Evolutionary conservation across 2,797 vertebrate species (phyloP).

Genomic region (Ctenochaetus hawaiiensis): DNA sequence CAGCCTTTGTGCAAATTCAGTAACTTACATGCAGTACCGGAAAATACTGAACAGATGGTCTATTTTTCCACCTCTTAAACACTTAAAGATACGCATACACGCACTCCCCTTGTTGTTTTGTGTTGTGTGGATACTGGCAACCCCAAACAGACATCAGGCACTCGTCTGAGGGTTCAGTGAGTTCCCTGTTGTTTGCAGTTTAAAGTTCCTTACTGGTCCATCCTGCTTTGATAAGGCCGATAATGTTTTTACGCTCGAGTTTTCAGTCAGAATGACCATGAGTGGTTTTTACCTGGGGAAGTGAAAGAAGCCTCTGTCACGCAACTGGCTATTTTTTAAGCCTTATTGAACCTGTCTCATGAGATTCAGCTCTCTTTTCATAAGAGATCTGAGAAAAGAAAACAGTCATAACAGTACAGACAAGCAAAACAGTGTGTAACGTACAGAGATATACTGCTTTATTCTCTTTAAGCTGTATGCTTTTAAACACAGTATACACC

Average conservation of each 20-base stretch:
- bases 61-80: background rate
- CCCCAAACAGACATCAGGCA: constrained; percentile 2
- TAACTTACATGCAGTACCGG: too few species aligned
- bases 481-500: too few species aligned
- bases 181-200: constrained; percentile 21
- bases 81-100: background rate
- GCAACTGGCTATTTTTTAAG: too few species aligned
- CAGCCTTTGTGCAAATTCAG: too few species aligned
- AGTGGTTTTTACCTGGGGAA: background rate
- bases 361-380: background rate
- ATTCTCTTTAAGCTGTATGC: too few species aligned
- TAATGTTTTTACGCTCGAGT: background rate
- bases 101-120: constrained; percentile 3
- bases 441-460: too few species aligned
- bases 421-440: too few species aligned
- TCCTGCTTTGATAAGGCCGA: background rate
- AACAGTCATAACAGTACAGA: too few species aligned
- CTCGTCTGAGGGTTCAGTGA: constrained; percentile 22
- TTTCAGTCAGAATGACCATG: background rate
- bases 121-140: constrained; percentile 19
- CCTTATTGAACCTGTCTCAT: background rate
- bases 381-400: too few species aligned
- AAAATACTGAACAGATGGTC: too few species aligned
- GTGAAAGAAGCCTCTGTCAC: constrained; percentile 9
- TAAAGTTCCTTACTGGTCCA: background rate